Base-by-base conservation (phyloP, 2,797 vertebrate genomes). In the Gymnopithys bicolor region DNA sequence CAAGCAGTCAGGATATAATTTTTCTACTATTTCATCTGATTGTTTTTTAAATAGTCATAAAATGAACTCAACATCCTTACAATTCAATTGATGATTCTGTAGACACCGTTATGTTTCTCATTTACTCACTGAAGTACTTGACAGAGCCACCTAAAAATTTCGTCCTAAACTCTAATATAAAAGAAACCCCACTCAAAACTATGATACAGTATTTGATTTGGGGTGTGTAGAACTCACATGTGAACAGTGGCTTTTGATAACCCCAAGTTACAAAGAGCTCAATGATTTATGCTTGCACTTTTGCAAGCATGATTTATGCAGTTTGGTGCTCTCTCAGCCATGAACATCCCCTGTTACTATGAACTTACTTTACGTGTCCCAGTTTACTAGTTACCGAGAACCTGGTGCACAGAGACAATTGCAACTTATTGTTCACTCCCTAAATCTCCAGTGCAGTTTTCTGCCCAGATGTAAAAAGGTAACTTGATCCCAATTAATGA, bases 401-500 rank as follows among this genome's bases (percentile, higher is more conserved):
- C 75, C 23, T 0, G 0, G 83, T 35, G 45, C 2, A 6, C 39
- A 64, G 60, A 89, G 27, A 93, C 74, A 91, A 85, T 55, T 46
- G 68, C 53, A 68, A 76, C 7, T 6, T 55, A 71, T 23, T 45
- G 73, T 77, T 89, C 8, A 3, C 71, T 83, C 81, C 86, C 94
- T 48, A 71, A 90, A 87, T n/a, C 75, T 95, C 66, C 63, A 48
- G 60, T 97, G 91, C 94, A 97, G 98, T 95, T 96, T 63, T 98
- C 97, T 98, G 98, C 98, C 98, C 98, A 97, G 98, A 98, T 98
- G 98, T 95, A 96, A 97, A 98, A 95, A 96, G 98, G 98, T 98
- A 98, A 98, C 98, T 98, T 99, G 99, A 99, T 99, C 98, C 98
- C 99, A 99, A 99, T 99, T 99, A 99, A 98, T 98, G 98, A 98